Base-by-base conservation (phyloP, 2,888 invertebrate genomes). In the Scaptomyza tumidula region DNA sequence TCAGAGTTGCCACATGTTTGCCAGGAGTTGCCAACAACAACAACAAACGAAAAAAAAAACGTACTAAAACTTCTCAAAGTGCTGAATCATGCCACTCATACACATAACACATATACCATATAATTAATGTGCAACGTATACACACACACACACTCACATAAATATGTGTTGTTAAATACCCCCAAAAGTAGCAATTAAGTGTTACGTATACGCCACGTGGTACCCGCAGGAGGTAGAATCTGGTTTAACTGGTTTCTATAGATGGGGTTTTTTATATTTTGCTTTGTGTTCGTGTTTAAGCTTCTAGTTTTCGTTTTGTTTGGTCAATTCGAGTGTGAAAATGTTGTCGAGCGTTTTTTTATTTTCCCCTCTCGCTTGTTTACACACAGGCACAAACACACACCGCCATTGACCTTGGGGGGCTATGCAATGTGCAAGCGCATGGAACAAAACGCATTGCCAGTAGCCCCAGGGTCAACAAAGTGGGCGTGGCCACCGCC, bases 241-340 rank as follows among this genome's bases (percentile, higher is more conserved):
- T 50, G 44, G 31, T 41, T 41, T 4, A 54, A 39, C 57, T 44
- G 37, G 39, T n/a, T 57, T 35, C 57, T 58, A 64, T 37, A 68
- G 41, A 49, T 60, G 44, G 10, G 60, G 14, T 41, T 29, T 13
- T 31, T 41, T 10, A 19, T 29, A n/a, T 29, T 10, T 24, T 45
- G 35, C 13, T 64, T 45, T 53, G 27, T 52, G 60, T 46, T 54
- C 49, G 49, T 50, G 50, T n/a, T 50, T 19, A n/a, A 50, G 50
- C 58, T 60, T 33, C 61, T 46, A 52, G 64, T 58, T 73, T 41
- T 56, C 66, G 67, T 74, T 79, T 70, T 88, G 87, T 85, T 87
- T 88, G 87, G 84, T 85, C 87, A 85, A 84, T 84, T 85, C 85
- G 89, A 88, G 85, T 85, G 85, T 85, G 87, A 85, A 85, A 86